Evolutionary conservation across 2,113 vertebrate species (phyloP), one percentile per base, ranked within the genome.

Genomic region (Stictonetta naevosa): DNA sequence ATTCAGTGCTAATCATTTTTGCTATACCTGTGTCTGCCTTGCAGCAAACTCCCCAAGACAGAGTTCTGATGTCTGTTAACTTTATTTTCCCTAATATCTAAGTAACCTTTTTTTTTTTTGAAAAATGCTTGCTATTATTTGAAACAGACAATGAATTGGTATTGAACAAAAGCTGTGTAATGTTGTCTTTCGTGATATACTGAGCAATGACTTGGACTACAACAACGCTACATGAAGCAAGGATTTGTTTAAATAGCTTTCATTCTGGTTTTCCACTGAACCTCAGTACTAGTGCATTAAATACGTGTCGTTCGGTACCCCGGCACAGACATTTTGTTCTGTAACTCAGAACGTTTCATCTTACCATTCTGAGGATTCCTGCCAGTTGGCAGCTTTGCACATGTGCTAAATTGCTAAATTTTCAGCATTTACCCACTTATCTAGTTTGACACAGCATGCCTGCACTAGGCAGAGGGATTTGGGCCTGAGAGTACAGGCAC

Each of bases 121-220:
- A 60, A 63, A 86, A 87, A 78, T 55, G 28, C 5, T 88, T 9
- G 31, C 72, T 86, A 64, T 76, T 97, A 94, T 69, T 79, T 95
- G 83, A 86, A 91, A 90, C 62, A 88, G 73, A 88, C 58, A 95
- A 95, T 46, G 60, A 94, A 91, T 73, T 93, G 86, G 8, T 46
- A 86, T 44, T 92, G 86, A 96, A 86, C 83, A 95, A 88, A 96
- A 92, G 76, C 88, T 76, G 62, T 66, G 64, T 72, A 95, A 88
- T 73, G 60, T 38, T 92, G 58, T 73, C 73, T 94, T 95, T 42
- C 2, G 4, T 66, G 69, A 92, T 86, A 60, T 17, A 44, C 67
- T 66, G 62, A 90, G 86, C 88, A 94, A 76, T 68, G 77, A 63
- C 68, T 71, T 34, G 59, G 48, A 86, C 81, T 63, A 59, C 48